Base-by-base conservation (phyloP, 2,888 invertebrate species). In the Plemyria rubiginata region DNA sequence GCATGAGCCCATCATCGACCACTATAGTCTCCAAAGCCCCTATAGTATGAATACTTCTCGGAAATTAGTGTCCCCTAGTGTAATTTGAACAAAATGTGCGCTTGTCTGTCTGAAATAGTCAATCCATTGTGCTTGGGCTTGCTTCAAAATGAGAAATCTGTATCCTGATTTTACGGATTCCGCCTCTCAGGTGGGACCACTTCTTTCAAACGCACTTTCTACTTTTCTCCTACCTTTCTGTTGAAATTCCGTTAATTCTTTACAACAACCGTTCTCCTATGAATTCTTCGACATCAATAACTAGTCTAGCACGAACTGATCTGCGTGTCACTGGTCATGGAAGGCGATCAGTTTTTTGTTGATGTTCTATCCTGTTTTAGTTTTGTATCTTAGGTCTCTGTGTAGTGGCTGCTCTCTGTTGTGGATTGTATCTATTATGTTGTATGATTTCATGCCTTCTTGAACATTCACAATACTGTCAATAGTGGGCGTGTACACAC, bases 341-440 rank as follows among this genome's bases (percentile, higher is more conserved):
- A 64, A 74, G 75, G 76, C 76, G 82, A 83, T 84, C 86, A 82
- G 82, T 84, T 81, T 84, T 70, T 77, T 81, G 84, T 85, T 81
- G 81, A 79, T 84, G 80, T 84, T 86, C 82, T 88, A 77, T 87
- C 85, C 85, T 87, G 75, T 89, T 88, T 90, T 90, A 90, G 88
- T 90, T 86, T 83, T 85, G 84, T 88, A 88, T 85, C 79, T 82
- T 88, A 87, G 86, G 87, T 90, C 84, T 92, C 89, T 93, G 92
- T 92, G 91, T 93, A 93, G 93, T 93, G 92, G 92, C 93, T 93
- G 93, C 87, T 93, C 87, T 90, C 89, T 93, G 93, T 93, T 93
- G 92, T 92, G 88, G 88, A 89, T 84, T 92, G 92, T 92, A 85
- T 88, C 86, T 89, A 88, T 92, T 91, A 88, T 90, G 90, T 92